A percentile compares a stretch with the other conserved stretches of the same genome.
phyloP scores from a whole-genome alignment of 2,888 invertebrate genomes.

The Lepidocyrtoides sp. region DNA sequence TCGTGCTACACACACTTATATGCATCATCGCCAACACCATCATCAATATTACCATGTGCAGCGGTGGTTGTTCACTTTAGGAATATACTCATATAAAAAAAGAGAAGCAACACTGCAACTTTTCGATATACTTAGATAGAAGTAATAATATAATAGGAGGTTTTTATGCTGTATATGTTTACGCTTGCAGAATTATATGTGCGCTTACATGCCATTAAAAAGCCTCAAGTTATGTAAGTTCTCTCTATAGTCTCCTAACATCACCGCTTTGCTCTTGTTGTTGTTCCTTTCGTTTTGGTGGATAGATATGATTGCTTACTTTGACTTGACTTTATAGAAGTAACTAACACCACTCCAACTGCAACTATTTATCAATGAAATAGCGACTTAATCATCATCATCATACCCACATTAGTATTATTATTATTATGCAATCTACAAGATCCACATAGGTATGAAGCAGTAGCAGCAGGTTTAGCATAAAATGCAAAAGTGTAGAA shows the following conservation, averaged over 20 bases:
- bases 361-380: conserved; percentile 38
- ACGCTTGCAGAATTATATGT: conserved; percentile 47
- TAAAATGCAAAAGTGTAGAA: background rate
- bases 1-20: conserved; percentile 42
- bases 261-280: background rate
- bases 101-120: conserved; percentile 32
- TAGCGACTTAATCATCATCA: conserved; percentile 21
- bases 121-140: conserved; percentile 8
- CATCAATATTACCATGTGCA: conserved; percentile 65
- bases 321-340: background rate
- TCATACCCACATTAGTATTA: background rate
- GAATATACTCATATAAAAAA: conserved; percentile 41
- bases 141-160: conserved; percentile 16
- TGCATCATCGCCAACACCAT: conserved; percentile 64
- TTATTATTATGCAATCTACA: conserved; percentile 10
- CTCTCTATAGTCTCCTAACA: background rate
- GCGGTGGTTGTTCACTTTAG: conserved; percentile 28
- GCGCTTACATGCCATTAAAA: conserved; percentile 31
- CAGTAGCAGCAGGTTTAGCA: background rate
- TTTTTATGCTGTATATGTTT: background rate
- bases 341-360: background rate
- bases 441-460: background rate
- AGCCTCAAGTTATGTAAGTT: conserved; percentile 46
- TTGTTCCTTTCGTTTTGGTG: background rate
- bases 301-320: conserved; percentile 8